phyloP scores from a whole-genome alignment of 2,113 vertebrate genomes.

The Riparia riparia region DNA sequence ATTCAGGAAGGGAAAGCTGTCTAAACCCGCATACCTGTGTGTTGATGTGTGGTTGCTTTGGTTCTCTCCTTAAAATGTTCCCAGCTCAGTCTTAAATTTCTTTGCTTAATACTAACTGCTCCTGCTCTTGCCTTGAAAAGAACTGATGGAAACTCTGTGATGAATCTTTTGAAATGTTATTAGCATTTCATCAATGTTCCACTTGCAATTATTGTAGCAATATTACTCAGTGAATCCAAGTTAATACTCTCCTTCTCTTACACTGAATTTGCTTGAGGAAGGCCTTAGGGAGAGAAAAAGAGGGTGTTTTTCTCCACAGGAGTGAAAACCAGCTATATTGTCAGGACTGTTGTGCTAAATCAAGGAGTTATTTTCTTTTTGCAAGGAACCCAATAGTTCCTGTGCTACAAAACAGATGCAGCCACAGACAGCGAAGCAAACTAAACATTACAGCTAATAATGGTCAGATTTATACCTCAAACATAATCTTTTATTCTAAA shows the following conservation, averaged over 20 bases:
- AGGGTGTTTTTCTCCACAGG: background rate
- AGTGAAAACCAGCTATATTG: background rate
- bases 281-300: background rate
- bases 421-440: background rate
- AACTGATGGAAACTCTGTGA: background rate
- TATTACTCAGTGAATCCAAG: slow-evolving; percentile 33
- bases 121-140: background rate
- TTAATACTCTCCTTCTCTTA: slow-evolving; percentile 20
- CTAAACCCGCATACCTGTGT: background rate
- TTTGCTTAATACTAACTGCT: background rate
- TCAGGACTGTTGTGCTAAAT: background rate
- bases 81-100: background rate
- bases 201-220: slow-evolving; percentile 18
- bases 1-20: background rate
- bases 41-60: background rate
- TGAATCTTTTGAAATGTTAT: slow-evolving; percentile 25
- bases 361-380: background rate
- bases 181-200: slow-evolving; percentile 28
- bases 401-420: slow-evolving; percentile 37
- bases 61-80: slow-evolving; percentile 26
- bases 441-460: slow-evolving; percentile 20
- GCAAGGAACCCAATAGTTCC: background rate
- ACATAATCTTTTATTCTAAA: slow-evolving; percentile 33
- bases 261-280: slow-evolving; percentile 1
- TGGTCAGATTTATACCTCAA: slow-evolving; percentile 29